Evolutionary conservation across 2,797 vertebrate species (phyloP), one percentile per base, ranked within the genome.

Genomic region (Periophthalmus magnuspinnatus): DNA sequence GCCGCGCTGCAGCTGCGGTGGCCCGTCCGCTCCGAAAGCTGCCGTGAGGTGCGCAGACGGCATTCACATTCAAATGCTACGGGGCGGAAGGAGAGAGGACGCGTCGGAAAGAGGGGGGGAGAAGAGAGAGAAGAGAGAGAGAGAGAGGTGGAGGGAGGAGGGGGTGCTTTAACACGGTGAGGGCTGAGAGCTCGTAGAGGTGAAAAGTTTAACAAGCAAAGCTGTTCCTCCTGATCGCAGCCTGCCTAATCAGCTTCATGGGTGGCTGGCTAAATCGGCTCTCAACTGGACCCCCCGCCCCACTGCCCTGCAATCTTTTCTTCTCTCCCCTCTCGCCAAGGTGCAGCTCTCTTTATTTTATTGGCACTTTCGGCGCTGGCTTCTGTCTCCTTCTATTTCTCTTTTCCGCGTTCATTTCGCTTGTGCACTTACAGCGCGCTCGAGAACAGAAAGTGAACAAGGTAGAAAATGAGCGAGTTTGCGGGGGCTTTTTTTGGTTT

Each of bases 201-300:
- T 98, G 97, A 98, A 97, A 98, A 98, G 96, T 98, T 98, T 97
- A 99, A 97, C 96, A 97, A 95, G 96, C 95, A 97, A 97, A 98
- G 96, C 96, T 96, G 94, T 96, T 96, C 95, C 96, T 97, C 96
- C 96, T 98, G 97, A 98, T 98, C 96, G 95, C 94, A 95, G 96
- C 93, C 95, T 95, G 95, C 87, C 95, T 98, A 97, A 98, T 97
- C 96, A 98, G 95, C 96, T 97, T 97, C 97, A 97, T 96, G 97
- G 96, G 95, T 96, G 96, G 96, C 94, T 98, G 95, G 92, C 93
- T 95, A 96, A 97, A 96, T 95, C 95, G 94, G 93, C 90, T 90
- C 91, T 88, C 88, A 87, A 84, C 82, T 78, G 68, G 65, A 78
- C 85, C 75, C 78, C 77, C 78, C 69, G 50, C 74, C 64, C 65